These are phyloP conservation scores for Daktulosphaira vitifoliae DNA, from an alignment of 1,140 invertebrate species.

Conservation along the genomic window DNA sequence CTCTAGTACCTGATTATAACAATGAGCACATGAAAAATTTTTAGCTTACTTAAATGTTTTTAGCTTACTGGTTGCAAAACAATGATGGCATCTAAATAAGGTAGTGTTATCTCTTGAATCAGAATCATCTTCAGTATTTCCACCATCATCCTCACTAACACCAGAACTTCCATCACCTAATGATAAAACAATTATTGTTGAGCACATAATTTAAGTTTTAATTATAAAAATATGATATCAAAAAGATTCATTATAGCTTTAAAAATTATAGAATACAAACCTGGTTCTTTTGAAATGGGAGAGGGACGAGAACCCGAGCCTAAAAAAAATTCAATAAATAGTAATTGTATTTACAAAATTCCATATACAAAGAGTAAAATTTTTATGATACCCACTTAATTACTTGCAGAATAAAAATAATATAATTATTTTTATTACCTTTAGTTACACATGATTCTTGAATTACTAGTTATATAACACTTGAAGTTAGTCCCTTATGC, in stretches of 20 bases:
- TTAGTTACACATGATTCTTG: no score
- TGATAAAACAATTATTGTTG: conserved; percentile 32
- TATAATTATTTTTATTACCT: no score
- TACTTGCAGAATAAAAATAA: no score
- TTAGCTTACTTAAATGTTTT: background rate
- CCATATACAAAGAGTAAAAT: no score
- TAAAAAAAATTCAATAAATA: conserved; percentile 16
- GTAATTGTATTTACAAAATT: no score
- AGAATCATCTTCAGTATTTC: conserved; percentile 87
- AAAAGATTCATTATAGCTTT: background rate
- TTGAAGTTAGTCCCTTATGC: no score
- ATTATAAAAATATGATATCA: background rate
- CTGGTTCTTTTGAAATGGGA: conserved; percentile 42
- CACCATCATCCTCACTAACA: conserved; percentile 84
- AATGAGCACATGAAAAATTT: background rate
- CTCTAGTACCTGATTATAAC: conserved; percentile 53
- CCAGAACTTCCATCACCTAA: conserved; percentile 65
- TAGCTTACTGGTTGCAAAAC: conserved; percentile 54
- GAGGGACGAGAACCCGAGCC: conserved; percentile 40
- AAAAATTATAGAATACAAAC: conserved; percentile 35
- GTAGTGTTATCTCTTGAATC: conserved; percentile 64
- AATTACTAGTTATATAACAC: no score
- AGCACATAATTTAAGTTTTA: background rate
- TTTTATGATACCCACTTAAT: no score
- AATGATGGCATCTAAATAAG: conserved; percentile 44